Base-by-base conservation (phyloP, 2,113 vertebrate genomes). In the Vireo altiloquus region DNA sequence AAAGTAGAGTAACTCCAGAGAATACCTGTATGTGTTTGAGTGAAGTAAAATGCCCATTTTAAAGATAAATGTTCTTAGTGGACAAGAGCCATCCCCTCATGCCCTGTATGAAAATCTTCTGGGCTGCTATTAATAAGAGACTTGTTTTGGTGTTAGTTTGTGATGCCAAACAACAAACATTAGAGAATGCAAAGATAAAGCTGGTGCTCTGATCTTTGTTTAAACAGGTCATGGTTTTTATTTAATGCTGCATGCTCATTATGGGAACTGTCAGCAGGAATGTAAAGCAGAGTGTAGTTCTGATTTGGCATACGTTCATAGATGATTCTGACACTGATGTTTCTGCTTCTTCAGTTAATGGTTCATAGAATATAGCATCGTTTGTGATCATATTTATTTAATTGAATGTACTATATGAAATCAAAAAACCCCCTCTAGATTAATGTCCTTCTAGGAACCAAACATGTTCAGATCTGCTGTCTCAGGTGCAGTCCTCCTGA, bases 191-290 rank as follows among this genome's bases (percentile, higher is more conserved):
- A 61, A 59, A 89, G 90, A 83, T 92, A 78, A 89, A 90, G 60
- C 80, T 81, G 37, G 49, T 1, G 13, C 85, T 95, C 85, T 92
- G 85, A 94, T 97, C 88, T 95, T 84, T 94, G 52, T 94, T 94
- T 88, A 94, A 94, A 87, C 91, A 94, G 84, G 82, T 94, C 82
- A 81, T 92, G 66, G 3, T 78, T 95, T 94, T 96, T 86, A 64
- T 91, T 96, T 92, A 90, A 89, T 66, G 47, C 69, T 86, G 53
- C 15, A 13, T 91, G 70, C 76, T 96, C 28, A 33, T 82, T 87
- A 53, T 57, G 81, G 66, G 49, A 85, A 28, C 84, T 82, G 75
- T 77, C 83, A 94, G 65, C 40, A 64, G 76, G 64, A 82, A 47
- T 59, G 89, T 59, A 71, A 92, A 92, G 89, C 14, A 15, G 59